These are phyloP conservation scores for Epinephelus fuscoguttatus DNA, from an alignment of 2,113 vertebrate genomes.

Conservation along the genomic window DNA sequence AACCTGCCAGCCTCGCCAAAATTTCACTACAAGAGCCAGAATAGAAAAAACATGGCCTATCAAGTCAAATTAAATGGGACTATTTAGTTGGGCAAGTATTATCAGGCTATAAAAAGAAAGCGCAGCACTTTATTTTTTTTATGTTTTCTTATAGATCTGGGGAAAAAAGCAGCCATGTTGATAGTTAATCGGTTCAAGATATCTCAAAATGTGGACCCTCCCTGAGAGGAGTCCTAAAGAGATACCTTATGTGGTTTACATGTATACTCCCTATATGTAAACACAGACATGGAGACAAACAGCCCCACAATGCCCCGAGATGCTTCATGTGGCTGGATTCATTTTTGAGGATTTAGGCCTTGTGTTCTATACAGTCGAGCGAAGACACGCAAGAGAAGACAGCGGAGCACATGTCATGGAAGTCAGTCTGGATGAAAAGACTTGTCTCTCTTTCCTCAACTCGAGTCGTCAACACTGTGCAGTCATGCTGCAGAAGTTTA, in stretches of 20 bases:
- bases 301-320: constrained; percentile 4
- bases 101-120: background rate
- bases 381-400: constrained; percentile 43
- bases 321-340: constrained; percentile 40
- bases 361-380: constrained; percentile 30
- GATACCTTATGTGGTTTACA: constrained; percentile 47
- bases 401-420: constrained; percentile 46
- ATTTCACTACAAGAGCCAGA: constrained; percentile 12
- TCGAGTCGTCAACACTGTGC: constrained; percentile 53
- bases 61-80: constrained; percentile 4
- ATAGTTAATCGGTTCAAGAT: constrained; percentile 60
- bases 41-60: background rate
- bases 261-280: constrained; percentile 40
- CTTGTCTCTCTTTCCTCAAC: constrained; percentile 66
- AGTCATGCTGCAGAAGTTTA: constrained; percentile 60
- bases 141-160: background rate
- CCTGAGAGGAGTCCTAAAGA: constrained; percentile 38
- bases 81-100: background rate
- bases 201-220: constrained; percentile 9
- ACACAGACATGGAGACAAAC: constrained; percentile 54
- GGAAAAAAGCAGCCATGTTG: background rate
- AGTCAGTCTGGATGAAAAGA: constrained; percentile 70
- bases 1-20: constrained; percentile 16
- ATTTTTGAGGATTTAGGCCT: constrained; percentile 46
- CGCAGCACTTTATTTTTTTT: background rate